These are phyloP conservation scores for Poecilia velifera DNA, from an alignment of 2,797 vertebrate species.

Conservation along the genomic window DNA sequence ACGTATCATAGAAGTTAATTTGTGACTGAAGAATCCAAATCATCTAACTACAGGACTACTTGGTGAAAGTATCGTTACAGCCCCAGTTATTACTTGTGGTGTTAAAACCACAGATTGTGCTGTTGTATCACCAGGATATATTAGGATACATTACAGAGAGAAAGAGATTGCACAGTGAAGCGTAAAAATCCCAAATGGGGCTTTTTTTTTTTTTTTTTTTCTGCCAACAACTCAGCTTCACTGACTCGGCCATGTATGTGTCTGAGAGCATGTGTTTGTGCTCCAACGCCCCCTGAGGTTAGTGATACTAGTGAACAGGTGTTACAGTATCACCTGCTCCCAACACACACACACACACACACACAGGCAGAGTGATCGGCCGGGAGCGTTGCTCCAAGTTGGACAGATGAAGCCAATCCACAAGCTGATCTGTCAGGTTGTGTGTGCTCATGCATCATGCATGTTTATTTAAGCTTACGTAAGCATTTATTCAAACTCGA, in stretches of 20 bases:
- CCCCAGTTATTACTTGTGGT: neutral
- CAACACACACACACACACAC: constrained; percentile 11
- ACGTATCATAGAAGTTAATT: neutral
- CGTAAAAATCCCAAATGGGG: constrained; percentile 70
- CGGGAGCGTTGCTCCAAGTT: constrained; percentile 43
- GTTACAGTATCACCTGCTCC: constrained; percentile 62
- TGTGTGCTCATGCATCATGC: constrained; percentile 20
- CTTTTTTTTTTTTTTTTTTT: constrained; percentile 51
- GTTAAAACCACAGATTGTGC: constrained; percentile 21
- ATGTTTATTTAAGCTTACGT: constrained; percentile 29
- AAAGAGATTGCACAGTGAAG: constrained; percentile 62
- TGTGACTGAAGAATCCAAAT: neutral
- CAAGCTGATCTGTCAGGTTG: constrained; percentile 50
- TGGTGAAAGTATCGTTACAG: neutral
- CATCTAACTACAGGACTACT: neutral
- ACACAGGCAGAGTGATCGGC: constrained; percentile 14
- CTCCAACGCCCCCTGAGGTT: constrained; percentile 57
- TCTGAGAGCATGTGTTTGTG: constrained; percentile 28
- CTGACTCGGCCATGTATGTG: constrained; percentile 18
- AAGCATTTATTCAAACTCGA: constrained; percentile 13
- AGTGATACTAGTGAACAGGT: constrained; percentile 71
- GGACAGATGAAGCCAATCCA: constrained; percentile 50
- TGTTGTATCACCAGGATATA: constrained; percentile 27
- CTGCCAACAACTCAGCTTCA: constrained; percentile 56
- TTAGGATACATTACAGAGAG: constrained; percentile 13